A percentile compares a stretch with the other conserved stretches of the same genome.
Evolutionary conservation across 2,113 vertebrate species (phyloP).

Genomic region (Gila orcuttii): DNA sequence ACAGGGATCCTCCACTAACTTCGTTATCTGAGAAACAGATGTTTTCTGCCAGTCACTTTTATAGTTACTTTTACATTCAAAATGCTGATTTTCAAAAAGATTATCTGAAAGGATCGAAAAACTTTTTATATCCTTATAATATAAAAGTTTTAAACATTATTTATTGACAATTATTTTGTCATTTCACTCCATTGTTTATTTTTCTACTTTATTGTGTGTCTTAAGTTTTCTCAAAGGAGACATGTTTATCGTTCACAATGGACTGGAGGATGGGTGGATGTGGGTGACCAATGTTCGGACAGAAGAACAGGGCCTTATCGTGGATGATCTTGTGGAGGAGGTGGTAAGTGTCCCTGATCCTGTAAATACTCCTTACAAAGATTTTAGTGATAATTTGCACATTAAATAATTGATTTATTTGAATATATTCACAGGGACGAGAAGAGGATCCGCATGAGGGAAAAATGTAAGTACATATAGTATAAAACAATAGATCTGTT

Average conservation of each 20-base stretch:
- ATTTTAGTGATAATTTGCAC: slow-evolving; percentile 11
- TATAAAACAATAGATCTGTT: not conserved
- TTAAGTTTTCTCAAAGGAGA: slow-evolving; percentile 94
- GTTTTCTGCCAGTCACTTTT: not conserved
- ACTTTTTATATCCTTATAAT: not conserved
- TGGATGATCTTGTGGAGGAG: slow-evolving; percentile 95
- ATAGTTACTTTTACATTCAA: not conserved
- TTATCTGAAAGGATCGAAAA: not conserved
- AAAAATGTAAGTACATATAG: slow-evolving; percentile 88
- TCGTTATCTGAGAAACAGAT: not conserved
- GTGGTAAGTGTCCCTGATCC: slow-evolving; percentile 84
- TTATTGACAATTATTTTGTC: not conserved
- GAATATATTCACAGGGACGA: slow-evolving; percentile 80
- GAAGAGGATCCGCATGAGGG: slow-evolving; percentile 99
- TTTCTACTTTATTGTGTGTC: slow-evolving; percentile 24
- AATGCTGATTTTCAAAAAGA: not conserved
- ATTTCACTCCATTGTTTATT: not conserved
- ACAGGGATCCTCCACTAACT: not conserved
- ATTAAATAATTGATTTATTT: slow-evolving; percentile 31
- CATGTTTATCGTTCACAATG: slow-evolving; percentile 99
- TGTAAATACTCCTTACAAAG: slow-evolving; percentile 2
- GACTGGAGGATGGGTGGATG: slow-evolving; percentile 99
- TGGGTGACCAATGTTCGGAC: slow-evolving; percentile 98
- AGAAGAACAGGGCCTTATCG: slow-evolving; percentile 97
- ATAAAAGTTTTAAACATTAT: not conserved